Evolutionary conservation across 2,797 vertebrate genomes (phyloP).

Genomic region (Platyrinchus mystaceus): DNA sequence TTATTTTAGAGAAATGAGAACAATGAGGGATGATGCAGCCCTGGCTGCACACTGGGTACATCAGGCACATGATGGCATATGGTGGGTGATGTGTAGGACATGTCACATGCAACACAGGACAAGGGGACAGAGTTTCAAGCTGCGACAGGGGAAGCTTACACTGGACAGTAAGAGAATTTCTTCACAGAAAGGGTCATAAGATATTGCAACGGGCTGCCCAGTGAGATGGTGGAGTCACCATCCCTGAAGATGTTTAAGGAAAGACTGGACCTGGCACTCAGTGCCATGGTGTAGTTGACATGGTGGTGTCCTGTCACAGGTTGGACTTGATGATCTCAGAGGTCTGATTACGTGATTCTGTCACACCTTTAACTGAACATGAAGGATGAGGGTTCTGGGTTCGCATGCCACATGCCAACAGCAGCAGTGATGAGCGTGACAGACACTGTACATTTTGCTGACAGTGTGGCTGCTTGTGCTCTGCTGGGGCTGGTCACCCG

Average conservation of each 20-base stretch:
- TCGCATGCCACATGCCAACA: rapidly evolving
- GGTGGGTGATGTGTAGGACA: background rate
- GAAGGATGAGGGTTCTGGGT: background rate
- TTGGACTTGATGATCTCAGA: background rate
- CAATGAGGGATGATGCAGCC: background rate
- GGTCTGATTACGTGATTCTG: background rate
- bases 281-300: background rate
- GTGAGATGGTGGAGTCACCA: background rate
- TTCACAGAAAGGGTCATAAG: background rate
- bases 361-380: rapidly evolving
- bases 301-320: rapidly evolving
- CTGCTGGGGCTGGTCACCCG: rapidly evolving
- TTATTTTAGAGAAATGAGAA: background rate
- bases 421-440: rapidly evolving
- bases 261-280: background rate
- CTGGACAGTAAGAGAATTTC: background rate
- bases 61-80: rapidly evolving
- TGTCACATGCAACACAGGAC: background rate
- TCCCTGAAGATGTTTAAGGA: background rate
- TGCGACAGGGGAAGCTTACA: background rate
- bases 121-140: background rate
- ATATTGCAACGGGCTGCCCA: background rate
- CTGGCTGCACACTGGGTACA: rapidly evolving
- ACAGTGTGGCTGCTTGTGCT: rapidly evolving
- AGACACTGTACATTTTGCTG: rapidly evolving